A percentile compares a stretch with the other conserved stretches of the same genome.
phyloP scores from a whole-genome alignment of 2,797 vertebrate genomes.

The Anguilla megastoma region DNA sequence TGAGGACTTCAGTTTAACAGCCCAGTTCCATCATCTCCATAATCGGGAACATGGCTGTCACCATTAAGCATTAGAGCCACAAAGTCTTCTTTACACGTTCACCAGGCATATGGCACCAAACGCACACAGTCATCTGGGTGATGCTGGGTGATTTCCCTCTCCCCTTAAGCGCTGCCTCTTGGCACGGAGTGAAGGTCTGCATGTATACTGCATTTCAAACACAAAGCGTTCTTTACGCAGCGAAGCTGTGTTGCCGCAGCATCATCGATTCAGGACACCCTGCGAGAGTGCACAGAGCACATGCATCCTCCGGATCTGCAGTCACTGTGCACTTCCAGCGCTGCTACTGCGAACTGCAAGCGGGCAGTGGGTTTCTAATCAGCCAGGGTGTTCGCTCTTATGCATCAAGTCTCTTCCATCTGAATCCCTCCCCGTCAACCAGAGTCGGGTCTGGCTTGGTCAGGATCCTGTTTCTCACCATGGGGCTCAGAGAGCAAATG shows the following conservation, averaged over 20 bases:
- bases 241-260: not conserved
- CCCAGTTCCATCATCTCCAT: slow-evolving; percentile 32
- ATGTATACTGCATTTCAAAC: not conserved
- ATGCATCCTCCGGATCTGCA: not conserved
- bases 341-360: not conserved
- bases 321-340: not conserved
- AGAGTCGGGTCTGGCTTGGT: not conserved
- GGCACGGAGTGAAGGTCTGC: not conserved
- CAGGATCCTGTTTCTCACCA: not conserved
- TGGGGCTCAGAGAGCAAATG: not conserved
- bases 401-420: not conserved
- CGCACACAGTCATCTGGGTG: not conserved
- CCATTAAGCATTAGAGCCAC: not conserved
- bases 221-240: not conserved
- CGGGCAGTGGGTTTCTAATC: not conserved
- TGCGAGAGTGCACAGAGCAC: not conserved
- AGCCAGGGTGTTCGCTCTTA: not conserved
- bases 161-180: not conserved
- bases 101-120: not conserved
- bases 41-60: slow-evolving; percentile 57
- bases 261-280: not conserved
- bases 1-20: not conserved
- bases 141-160: not conserved
- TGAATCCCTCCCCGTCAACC: not conserved
- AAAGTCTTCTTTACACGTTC: not conserved